Conservation (phyloP, 2,113 vertebrate species). For the Australoheros scitulus region DNA sequence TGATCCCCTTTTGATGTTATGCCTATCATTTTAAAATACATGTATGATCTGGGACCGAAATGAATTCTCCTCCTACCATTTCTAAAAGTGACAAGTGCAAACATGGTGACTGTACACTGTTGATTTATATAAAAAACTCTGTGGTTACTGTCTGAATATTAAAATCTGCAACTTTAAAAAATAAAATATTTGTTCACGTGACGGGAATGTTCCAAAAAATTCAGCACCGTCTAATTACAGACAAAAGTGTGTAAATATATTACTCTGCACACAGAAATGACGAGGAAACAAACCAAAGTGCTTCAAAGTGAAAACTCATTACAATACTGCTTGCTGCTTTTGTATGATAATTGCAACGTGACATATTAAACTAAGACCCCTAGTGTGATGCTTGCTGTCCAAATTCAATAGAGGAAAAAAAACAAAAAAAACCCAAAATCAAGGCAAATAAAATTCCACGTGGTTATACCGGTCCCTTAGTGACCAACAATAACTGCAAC, state of each 20-base stretch:
- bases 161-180: slow-evolving; percentile 43
- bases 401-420: not conserved
- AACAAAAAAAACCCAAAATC: not conserved
- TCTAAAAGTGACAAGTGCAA: slow-evolving; percentile 78
- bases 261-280: slow-evolving; percentile 38
- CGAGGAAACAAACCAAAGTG: slow-evolving; percentile 25
- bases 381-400: not conserved
- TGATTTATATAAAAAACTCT: not conserved
- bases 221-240: slow-evolving; percentile 50
- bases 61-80: not conserved
- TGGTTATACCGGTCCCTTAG: not conserved
- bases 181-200: slow-evolving; percentile 24
- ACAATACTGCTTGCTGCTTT: slow-evolving; percentile 3
- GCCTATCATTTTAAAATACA: not conserved
- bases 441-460: slow-evolving; percentile 16
- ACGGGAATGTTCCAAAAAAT: slow-evolving; percentile 4
- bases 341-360: not conserved
- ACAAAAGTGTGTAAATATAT: slow-evolving; percentile 59
- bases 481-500: slow-evolving; percentile 30
- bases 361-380: not conserved
- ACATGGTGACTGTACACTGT: slow-evolving; percentile 24
- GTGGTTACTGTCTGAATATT: slow-evolving; percentile 15
- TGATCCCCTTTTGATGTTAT: not conserved
- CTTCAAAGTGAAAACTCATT: not conserved
- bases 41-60: not conserved